phyloP scores from a whole-genome alignment of 2,797 vertebrate genomes.

The Artibeus lituratus region DNA sequence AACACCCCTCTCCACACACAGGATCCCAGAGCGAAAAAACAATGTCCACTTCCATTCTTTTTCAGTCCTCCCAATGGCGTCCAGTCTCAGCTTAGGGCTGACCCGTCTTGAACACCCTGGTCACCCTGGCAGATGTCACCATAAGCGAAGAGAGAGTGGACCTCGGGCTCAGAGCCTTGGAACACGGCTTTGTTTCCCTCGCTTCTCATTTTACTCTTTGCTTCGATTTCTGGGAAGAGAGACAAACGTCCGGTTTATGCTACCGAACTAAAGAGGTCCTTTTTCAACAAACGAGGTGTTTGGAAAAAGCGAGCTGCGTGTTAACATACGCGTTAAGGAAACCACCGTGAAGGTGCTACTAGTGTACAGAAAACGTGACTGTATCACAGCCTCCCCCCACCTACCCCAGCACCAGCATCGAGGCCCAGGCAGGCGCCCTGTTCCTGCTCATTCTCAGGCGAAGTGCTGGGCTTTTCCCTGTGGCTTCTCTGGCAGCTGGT shows the following conservation, averaged over 20 bases:
- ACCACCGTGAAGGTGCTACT: background rate
- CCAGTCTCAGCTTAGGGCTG: too few species aligned
- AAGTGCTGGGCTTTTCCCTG: background rate
- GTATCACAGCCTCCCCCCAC: accelerated
- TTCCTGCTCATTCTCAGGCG: background rate
- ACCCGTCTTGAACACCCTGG: too few species aligned
- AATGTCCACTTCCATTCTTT: accelerated
- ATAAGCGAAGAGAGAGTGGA: accelerated
- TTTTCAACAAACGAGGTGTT: background rate
- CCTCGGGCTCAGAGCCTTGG: accelerated
- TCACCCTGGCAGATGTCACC: accelerated
- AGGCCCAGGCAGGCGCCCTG: background rate
- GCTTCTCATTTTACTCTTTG: background rate
- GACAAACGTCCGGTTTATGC: accelerated
- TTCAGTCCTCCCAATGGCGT: accelerated
- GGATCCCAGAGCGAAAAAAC: background rate
- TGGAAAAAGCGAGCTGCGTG: background rate
- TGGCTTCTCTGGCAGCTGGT: conserved; percentile 59
- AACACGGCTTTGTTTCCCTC: accelerated
- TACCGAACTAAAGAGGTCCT: background rate
- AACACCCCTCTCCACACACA: background rate
- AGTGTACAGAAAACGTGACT: background rate
- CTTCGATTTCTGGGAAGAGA: background rate
- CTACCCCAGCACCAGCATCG: background rate
- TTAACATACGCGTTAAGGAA: background rate